A percentile compares a stretch with the other conserved stretches of the same genome.
Evolutionary conservation across 2,113 vertebrate species (phyloP).

Genomic region (Ranitomeya variabilis): DNA sequence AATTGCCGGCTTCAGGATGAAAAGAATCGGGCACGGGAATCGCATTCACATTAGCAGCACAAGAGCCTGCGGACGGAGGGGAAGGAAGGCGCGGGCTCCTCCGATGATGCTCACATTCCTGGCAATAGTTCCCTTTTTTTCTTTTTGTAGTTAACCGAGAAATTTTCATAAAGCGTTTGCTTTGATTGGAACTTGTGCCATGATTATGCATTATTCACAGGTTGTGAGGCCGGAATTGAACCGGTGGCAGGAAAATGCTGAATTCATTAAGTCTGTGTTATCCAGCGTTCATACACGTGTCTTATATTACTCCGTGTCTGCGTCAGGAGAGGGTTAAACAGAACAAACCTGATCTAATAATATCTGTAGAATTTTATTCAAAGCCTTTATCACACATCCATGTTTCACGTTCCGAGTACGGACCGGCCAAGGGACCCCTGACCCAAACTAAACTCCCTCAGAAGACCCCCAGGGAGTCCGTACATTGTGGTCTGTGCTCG

Average conservation of each 20-base stretch:
- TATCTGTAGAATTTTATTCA: not conserved
- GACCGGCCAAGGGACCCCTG: no score
- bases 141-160: constrained; percentile 6
- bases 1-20: constrained; percentile 35
- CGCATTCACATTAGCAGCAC: constrained; percentile 3
- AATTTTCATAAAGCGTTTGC: constrained; percentile 2
- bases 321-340: not conserved
- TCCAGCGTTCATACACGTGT: not conserved
- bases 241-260: not conserved
- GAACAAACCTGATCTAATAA: not conserved
- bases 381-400: no score
- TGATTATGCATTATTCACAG: constrained; percentile 33
- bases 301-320: not conserved
- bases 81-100: not conserved
- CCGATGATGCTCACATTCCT: not conserved
- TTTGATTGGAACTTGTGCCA: constrained; percentile 7
- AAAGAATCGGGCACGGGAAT: constrained; percentile 16
- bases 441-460: no score
- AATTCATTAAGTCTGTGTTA: not conserved
- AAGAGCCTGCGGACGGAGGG: not conserved
- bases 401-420: no score
- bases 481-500: no score
- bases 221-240: not conserved
- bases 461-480: no score
- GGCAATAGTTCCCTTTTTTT: not conserved